Evolutionary conservation across 2,113 vertebrate species (phyloP).

Genomic region (Australoheros scitulus): DNA sequence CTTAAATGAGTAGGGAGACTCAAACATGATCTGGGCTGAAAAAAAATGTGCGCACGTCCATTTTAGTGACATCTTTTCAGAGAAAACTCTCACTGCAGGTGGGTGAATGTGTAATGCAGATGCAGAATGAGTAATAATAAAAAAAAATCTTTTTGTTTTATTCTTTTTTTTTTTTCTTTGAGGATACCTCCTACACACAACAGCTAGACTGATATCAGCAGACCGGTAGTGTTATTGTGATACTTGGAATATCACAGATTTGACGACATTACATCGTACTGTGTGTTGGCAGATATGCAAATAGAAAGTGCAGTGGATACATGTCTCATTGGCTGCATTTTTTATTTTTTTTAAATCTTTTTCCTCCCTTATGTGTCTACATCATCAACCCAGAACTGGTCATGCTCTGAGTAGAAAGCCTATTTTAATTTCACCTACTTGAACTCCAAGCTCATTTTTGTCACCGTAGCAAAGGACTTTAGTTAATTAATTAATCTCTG

Average conservation of each 20-base stretch:
- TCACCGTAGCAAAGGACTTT: neutral
- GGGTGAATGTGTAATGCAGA: slow-evolving; percentile 10
- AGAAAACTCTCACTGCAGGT: slow-evolving; percentile 28
- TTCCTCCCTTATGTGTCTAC: neutral
- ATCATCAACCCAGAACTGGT: neutral
- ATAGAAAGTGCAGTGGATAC: neutral
- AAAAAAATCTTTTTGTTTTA: neutral
- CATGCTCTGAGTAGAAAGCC: neutral
- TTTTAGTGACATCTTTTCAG: slow-evolving; percentile 4
- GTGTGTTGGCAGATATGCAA: neutral
- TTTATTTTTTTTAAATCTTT: neutral
- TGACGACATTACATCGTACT: neutral
- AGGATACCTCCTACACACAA: slow-evolving; percentile 3
- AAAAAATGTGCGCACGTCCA: neutral
- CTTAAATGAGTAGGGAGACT: too few relatives aligned
- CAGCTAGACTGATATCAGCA: slow-evolving; percentile 5
- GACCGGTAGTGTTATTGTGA: neutral
- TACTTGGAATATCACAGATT: neutral
- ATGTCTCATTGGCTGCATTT: neutral
- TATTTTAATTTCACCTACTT: neutral
- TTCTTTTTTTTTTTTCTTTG: neutral
- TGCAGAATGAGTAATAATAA: slow-evolving; percentile 3
- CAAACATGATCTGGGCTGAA: neutral
- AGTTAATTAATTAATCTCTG: slow-evolving; percentile 1
- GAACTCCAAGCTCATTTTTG: neutral